These are phyloP conservation scores for Pantherophis vulpinus DNA, from an alignment of 2,797 vertebrate genomes.

Conservation along the genomic window DNA sequence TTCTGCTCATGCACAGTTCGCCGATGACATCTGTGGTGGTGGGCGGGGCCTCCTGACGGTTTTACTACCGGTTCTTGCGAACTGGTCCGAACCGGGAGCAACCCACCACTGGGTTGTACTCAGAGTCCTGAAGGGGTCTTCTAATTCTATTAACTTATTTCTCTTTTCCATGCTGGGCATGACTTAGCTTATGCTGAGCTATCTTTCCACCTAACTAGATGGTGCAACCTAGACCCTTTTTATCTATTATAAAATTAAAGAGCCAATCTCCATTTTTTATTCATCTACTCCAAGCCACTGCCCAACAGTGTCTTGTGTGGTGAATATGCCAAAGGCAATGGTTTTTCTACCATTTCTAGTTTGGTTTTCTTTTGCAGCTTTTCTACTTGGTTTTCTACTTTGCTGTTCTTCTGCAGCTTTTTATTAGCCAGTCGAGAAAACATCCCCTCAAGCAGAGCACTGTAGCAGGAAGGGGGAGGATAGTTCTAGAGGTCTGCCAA, in stretches of 20 bases:
- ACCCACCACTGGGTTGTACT: neutral
- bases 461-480: neutral
- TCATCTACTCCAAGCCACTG: neutral
- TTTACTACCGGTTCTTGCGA: no score
- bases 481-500: neutral
- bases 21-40: no score
- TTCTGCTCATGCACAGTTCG: no score
- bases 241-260: neutral
- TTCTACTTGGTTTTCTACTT: neutral
- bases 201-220: neutral
- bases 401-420: neutral
- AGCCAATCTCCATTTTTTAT: neutral
- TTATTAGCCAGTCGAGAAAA: neutral
- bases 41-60: no score
- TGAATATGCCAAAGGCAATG: neutral
- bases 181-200: fast-evolving
- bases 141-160: neutral
- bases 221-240: neutral
- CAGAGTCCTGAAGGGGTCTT: neutral
- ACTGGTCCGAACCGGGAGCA: no score
- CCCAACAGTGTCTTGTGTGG: neutral
- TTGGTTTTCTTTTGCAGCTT: neutral
- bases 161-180: neutral
- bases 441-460: neutral
- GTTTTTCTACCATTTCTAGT: neutral